A percentile compares a stretch with the other conserved stretches of the same genome.
These are phyloP conservation scores for Mesorhabditis belari DNA, from an alignment of 2,888 invertebrate genomes.

Conservation along the genomic window DNA sequence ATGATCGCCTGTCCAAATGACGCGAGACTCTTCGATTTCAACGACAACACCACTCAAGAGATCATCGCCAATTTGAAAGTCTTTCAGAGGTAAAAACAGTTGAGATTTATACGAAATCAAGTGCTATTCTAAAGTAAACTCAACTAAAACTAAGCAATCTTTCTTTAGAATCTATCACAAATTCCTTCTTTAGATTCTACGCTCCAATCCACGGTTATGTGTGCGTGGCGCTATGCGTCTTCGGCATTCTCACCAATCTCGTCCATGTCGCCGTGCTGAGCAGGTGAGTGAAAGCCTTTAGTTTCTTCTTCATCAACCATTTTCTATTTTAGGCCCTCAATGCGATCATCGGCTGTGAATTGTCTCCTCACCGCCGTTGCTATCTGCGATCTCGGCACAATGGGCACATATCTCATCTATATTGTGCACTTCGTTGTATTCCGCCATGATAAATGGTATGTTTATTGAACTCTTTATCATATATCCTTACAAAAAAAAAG, in stretches of 20 bases:
- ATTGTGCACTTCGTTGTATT: slow-evolving; percentile 44
- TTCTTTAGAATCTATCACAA: no score
- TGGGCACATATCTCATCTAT: slow-evolving; percentile 46
- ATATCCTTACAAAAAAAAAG: no score
- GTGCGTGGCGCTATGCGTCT: slow-evolving; percentile 46
- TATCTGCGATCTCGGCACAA: slow-evolving; percentile 47
- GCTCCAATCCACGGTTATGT: slow-evolving; percentile 46
- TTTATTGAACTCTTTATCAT: no score
- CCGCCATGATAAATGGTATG: slow-evolving; percentile 23
- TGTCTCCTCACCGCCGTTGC: slow-evolving; percentile 47
- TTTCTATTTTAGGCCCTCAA: slow-evolving; percentile 16
- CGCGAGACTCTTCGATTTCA: slow-evolving; percentile 37
- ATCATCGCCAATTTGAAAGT: slow-evolving; percentile 24
- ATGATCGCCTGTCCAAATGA: slow-evolving; percentile 43
- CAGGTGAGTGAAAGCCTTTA: no score
- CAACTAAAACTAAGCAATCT: no score
- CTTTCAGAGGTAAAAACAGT: slow-evolving; percentile 29
- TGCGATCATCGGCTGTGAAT: slow-evolving; percentile 41
- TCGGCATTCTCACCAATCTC: slow-evolving; percentile 46
- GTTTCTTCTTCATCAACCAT: slow-evolving; percentile 2
- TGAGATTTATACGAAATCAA: no score
- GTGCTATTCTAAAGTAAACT: no score
- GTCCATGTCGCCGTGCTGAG: slow-evolving; percentile 48
- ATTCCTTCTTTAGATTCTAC: slow-evolving; percentile 35
- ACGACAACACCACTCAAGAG: slow-evolving; percentile 29